Base-by-base conservation (phyloP, 2,797 vertebrate genomes). In the Sebastes trivittatus region DNA sequence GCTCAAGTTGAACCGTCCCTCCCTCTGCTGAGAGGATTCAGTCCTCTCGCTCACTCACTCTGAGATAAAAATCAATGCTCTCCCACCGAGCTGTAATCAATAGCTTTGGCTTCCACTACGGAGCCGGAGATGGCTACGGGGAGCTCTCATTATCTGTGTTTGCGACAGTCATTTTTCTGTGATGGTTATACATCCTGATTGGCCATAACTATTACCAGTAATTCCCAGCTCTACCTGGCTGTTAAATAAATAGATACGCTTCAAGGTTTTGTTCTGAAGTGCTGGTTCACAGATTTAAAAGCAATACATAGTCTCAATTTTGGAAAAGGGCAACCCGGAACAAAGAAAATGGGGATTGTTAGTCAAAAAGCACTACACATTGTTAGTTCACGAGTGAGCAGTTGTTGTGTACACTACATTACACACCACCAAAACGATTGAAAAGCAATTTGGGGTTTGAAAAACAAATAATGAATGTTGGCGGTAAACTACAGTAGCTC, bases 21-120 rank as follows among this genome's bases (percentile, higher is more conserved):
- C 82, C 81, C 62, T 77, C 70, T 22, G 29, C 75, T 63, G 77
- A 88, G 78, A 85, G 78, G 85, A 82, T 82, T 86, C 75, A 64
- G 84, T 82, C 81, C 63, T 72, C 79, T 80, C 79, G 64, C 77
- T 80, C 79, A 67, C 77, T 87, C 88, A 78, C 75, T 60, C 72
- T 10, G 67, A 90, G 82, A 85, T 88, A 67, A 84, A 85, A 92
- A 94, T 91, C 90, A 88, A 92, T 93, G 87, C 69, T 83, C 90
- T 82, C 89, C 87, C 85, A 75, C 90, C 27, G 83, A 87, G 85
- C 63, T 46, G 74, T 78, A 86, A 90, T 92, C 91, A 87, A 92
- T 92, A 82, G 78, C 74, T 74, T 22, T 22, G 54, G 84, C 82
- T 46, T 89, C 77, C 82, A 66, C 78, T 34, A 32, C 60, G 66